phyloP scores from a whole-genome alignment of 2,797 vertebrate species.

The Pangasius macronema region DNA sequence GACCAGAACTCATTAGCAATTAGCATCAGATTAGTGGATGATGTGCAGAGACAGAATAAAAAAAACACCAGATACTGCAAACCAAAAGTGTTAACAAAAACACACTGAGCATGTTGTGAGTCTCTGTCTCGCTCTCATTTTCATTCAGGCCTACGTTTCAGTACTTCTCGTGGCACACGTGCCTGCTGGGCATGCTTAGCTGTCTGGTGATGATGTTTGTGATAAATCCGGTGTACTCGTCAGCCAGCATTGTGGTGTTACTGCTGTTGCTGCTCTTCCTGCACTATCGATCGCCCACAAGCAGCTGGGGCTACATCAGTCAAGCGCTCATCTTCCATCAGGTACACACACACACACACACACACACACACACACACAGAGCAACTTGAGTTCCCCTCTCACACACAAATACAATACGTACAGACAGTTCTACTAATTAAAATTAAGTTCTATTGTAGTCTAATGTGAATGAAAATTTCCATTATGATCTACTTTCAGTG shows the following conservation, averaged over 20 bases:
- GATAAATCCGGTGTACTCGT: constrained; percentile 87
- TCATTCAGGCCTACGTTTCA: constrained; percentile 84
- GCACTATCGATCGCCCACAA: constrained; percentile 86
- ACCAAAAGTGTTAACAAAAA: not conserved
- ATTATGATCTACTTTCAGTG: too few relatives aligned
- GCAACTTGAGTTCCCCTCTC: not conserved
- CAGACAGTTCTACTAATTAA: not conserved
- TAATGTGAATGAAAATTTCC: not conserved
- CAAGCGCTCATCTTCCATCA: constrained; percentile 94
- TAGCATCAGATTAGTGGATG: too few relatives aligned
- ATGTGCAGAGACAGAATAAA: not conserved
- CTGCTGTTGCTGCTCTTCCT: constrained; percentile 86
- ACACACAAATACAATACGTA: not conserved
- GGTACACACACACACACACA: constrained; percentile 63
- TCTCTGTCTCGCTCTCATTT: constrained; percentile 2
- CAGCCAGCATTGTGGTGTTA: constrained; percentile 85
- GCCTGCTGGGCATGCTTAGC: constrained; percentile 86
- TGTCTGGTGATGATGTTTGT: constrained; percentile 95
- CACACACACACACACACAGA: too few relatives aligned
- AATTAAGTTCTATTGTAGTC: not conserved
- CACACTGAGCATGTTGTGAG: not conserved
- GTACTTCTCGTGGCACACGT: constrained; percentile 91
- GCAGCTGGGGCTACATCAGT: constrained; percentile 95
- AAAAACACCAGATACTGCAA: not conserved
- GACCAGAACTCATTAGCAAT: not conserved